Conservation (phyloP, 2,888 invertebrate genomes). For the Vesta saturnalis region DNA sequence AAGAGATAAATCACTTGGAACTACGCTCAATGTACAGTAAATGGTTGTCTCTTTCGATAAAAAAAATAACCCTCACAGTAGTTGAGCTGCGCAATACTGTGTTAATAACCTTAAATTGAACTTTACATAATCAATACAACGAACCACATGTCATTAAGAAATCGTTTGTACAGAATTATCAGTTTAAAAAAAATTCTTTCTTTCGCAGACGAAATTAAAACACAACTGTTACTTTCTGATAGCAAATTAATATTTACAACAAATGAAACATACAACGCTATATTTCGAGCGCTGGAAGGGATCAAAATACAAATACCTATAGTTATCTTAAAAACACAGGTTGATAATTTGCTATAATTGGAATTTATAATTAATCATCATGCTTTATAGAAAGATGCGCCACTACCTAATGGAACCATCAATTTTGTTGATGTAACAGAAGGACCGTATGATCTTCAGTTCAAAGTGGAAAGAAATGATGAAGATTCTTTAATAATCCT, state of each 20-base stretch:
- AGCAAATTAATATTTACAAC: conserved; percentile 72
- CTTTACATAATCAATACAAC: too few relatives aligned
- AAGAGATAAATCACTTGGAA: too few relatives aligned
- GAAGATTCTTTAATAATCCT: conserved; percentile 75
- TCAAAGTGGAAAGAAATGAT: conserved; percentile 55
- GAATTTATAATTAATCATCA: neutral
- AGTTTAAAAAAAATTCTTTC: too few relatives aligned
- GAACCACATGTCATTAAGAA: too few relatives aligned
- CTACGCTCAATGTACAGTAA: too few relatives aligned
- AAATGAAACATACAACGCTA: conserved; percentile 64
- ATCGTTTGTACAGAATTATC: too few relatives aligned
- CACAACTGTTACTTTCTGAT: conserved; percentile 69
- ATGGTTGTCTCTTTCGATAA: too few relatives aligned
- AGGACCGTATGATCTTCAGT: conserved; percentile 42
- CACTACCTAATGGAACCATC: conserved; percentile 58
- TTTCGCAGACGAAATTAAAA: conserved; percentile 77
- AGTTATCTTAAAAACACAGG: conserved; percentile 64
- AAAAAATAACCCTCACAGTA: too few relatives aligned
- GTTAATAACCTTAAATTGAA: too few relatives aligned
- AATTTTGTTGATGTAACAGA: conserved; percentile 69
- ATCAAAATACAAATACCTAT: conserved; percentile 63
- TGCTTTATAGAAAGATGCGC: neutral
- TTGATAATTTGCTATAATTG: neutral
- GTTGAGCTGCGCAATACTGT: too few relatives aligned
- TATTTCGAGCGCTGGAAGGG: conserved; percentile 59